Evolutionary conservation across 2,888 invertebrate species (phyloP), one percentile per base, ranked within the genome.

Genomic region (Malthinus seriepunctatus): DNA sequence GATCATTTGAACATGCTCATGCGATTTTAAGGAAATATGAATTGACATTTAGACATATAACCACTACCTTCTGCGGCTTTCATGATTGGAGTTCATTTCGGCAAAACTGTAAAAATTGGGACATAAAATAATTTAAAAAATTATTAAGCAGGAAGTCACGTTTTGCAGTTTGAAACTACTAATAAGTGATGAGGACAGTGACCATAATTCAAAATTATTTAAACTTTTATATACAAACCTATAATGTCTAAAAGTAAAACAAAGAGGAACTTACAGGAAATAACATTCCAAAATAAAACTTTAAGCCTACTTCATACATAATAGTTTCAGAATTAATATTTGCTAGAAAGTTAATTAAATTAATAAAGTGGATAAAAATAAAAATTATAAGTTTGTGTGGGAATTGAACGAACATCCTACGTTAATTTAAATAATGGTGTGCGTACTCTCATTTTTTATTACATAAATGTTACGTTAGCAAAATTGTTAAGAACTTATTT

Each of bases 61-160:
- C 12, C 44, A 32, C 32, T 33, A 78, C 78, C 78, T 78, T 77
- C 77, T 73, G 66, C 78, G 75, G 66, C 73, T 75, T 70, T 78
- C 78, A 70, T 77, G 76, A 66, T 71, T 73, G 66, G 75, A 73
- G 71, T 73, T 77, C 76, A 76, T 77, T 75, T 77, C 77, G 67
- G 76, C 75, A 68, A 75, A 73, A 73, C 77, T 77, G 76, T 70
- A 74, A 77, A 69, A 65, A 62, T 60, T 57, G 46, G 58, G 31
- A 50, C 34, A 50, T 48, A 58, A 45, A 50, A 34, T 57, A 33
- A 60, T 35, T 44, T 45, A 53, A 51, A 56, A 52, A 42, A 15
- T 48, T 47, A 51, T 23, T 42, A 37, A 44, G 42, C 51, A 50
- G 59, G 61, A 62, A 55, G 56, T 62, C 56, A 57, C 61, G 61